Evolutionary conservation across 2,797 vertebrate genomes (phyloP), one percentile per base, ranked within the genome.

Genomic region (Eupleurogrammus muticus): DNA sequence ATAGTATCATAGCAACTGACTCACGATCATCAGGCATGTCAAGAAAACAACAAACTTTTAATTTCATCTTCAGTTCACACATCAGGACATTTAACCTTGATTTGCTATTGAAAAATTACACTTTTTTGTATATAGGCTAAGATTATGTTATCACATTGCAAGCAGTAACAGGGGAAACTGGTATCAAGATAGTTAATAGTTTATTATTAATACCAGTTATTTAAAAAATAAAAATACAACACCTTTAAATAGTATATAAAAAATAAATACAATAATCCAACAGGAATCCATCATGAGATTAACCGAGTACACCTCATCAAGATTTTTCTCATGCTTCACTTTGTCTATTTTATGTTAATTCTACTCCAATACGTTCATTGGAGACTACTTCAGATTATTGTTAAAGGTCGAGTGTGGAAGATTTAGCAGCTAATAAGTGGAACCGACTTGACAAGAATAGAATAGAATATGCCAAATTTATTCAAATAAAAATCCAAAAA

Each of bases 21-120:
- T 78, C 75, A 83, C 28, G 49, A 13, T 35, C 17, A 52, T 55
- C 5, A 17, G 32, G 16, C 63, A 58, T 21, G 8, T 13, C 51
- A 20, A 1, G 23, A n/a, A 7, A 16, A 20, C 13, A n/a, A 13
- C 2, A n/a, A n/a, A n/a, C n/a, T n/a, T n/a, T n/a, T n/a, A n/a
- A n/a, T n/a, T n/a, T n/a, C n/a, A n/a, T n/a, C n/a, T n/a, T 11
- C 6, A 58, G 38, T 40, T 40, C 4, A 40, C 16, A 13, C 10
- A 4, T 2, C 38, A 34, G 9, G 3, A 50, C 5, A 34, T 50
- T 1, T 20, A 20, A 65, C 5, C n/a, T n/a, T n/a, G n/a, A n/a
- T n/a, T n/a, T n/a, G n/a, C n/a, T n/a, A n/a, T n/a, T n/a, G n/a
- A n/a, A n/a, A n/a, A n/a, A n/a, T n/a, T n/a, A n/a, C n/a, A n/a